Evolutionary conservation across 2,888 invertebrate genomes (phyloP).

Genomic region (Dendrolimus houi): DNA sequence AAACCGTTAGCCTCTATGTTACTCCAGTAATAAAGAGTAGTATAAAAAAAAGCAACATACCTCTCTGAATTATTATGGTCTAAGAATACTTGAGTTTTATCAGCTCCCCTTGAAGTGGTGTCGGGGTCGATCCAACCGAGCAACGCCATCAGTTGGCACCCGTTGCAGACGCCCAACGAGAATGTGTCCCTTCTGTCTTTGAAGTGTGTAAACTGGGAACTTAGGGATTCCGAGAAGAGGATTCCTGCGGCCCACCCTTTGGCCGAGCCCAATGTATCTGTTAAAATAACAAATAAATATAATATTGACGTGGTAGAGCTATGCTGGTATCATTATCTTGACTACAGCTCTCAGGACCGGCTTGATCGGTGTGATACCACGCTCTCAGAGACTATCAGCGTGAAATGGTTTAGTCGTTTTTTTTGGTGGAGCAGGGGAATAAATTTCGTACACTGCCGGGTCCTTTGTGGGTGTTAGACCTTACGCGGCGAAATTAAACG

Average conservation of each 20-base stretch:
- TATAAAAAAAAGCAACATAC: constrained; percentile 50
- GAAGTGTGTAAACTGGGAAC: constrained; percentile 87
- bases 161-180: constrained; percentile 98
- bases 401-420: too few relatives aligned
- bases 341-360: too few relatives aligned
- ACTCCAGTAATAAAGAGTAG: too few relatives aligned
- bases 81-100: constrained; percentile 78
- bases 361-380: too few relatives aligned
- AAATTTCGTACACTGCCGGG: too few relatives aligned
- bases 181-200: constrained; percentile 87
- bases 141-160: constrained; percentile 96
- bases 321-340: too few relatives aligned
- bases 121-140: constrained; percentile 91
- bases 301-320: neutral
- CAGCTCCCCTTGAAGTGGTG: constrained; percentile 24
- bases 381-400: too few relatives aligned
- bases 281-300: constrained; percentile 6
- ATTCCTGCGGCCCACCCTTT: constrained; percentile 98
- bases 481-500: too few relatives aligned
- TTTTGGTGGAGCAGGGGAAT: too few relatives aligned
- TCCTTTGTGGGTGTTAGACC: too few relatives aligned
- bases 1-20: too few relatives aligned
- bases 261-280: constrained; percentile 96
- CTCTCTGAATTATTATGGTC: constrained; percentile 93
- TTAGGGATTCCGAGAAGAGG: constrained; percentile 85